These are phyloP conservation scores for Drosophila rufa DNA, from an alignment of 1,140 invertebrate genomes.

Conservation along the genomic window DNA sequence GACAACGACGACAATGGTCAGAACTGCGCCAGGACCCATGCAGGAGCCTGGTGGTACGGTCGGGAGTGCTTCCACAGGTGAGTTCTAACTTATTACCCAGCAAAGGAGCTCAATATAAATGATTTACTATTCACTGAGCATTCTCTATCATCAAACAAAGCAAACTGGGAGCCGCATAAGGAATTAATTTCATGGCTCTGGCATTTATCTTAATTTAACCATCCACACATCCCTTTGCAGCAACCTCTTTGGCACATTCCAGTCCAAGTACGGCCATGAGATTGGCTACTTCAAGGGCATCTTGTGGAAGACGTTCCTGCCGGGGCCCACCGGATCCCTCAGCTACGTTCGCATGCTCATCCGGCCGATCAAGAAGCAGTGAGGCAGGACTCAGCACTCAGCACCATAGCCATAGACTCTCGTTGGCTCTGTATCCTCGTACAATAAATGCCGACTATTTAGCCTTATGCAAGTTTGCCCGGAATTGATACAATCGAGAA, in stretches of 20 bases:
- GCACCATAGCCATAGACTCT: no score
- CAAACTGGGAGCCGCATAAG: no score
- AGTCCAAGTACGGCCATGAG: slow-evolving; percentile 40
- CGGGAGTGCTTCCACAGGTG: slow-evolving; percentile 77
- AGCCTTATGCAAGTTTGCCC: not conserved
- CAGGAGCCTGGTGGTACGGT: slow-evolving; percentile 89
- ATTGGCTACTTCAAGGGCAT: slow-evolving; percentile 67
- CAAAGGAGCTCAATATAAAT: no score
- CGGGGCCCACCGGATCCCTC: slow-evolving; percentile 64
- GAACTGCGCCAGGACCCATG: slow-evolving; percentile 88
- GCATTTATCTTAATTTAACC: no score
- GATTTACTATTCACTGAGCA: no score
- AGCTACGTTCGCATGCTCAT: slow-evolving; percentile 67
- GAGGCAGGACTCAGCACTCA: no score
- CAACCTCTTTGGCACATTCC: slow-evolving; percentile 70
- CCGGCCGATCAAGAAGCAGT: slow-evolving; percentile 38
- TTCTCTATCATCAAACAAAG: no score
- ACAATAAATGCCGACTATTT: slow-evolving; percentile 13
- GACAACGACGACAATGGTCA: slow-evolving; percentile 90
- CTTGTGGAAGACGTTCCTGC: slow-evolving; percentile 61
- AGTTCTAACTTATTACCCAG: no score
- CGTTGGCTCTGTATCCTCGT: not conserved
- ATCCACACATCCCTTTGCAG: slow-evolving; percentile 8
- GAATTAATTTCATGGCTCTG: no score
- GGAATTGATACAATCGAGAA: not conserved